Conservation (phyloP, 2,113 vertebrate species). For the Siphamia tubifer region DNA sequence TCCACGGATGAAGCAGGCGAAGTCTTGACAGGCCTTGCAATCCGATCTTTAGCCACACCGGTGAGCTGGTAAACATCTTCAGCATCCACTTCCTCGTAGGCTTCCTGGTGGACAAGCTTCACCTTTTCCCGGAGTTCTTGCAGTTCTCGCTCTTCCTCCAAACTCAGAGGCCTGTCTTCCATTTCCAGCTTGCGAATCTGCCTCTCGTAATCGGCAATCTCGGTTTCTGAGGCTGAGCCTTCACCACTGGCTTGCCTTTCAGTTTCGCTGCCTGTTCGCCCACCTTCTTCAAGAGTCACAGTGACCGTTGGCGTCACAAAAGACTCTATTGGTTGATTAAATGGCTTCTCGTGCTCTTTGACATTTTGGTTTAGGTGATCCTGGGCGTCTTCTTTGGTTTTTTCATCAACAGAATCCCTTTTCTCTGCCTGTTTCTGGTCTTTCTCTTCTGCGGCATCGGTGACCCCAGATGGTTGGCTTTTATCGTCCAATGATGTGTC, state of each 20-base stretch:
- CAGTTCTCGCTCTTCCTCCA: conserved; percentile 82
- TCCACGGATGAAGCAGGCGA: conserved; percentile 80
- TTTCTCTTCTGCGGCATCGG: conserved; percentile 31
- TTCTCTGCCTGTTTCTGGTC: conserved; percentile 22
- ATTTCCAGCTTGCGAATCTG: conserved; percentile 82
- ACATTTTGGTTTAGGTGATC: conserved; percentile 10
- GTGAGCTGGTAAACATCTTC: conserved; percentile 94
- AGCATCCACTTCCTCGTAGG: conserved; percentile 90
- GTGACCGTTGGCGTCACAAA: conserved; percentile 78
- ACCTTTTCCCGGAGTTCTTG: conserved; percentile 94
- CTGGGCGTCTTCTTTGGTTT: conserved; percentile 16
- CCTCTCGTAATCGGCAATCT: conserved; percentile 81
- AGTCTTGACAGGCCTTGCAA: conserved; percentile 76
- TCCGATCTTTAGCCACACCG: conserved; percentile 79
- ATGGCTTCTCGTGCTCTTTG: conserved; percentile 25
- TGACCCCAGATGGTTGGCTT: conserved; percentile 5
- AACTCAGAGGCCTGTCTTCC: conserved; percentile 81
- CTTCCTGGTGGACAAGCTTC: conserved; percentile 94
- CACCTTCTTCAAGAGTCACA: conserved; percentile 77
- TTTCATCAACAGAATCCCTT: conserved; percentile 48
- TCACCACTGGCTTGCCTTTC: conserved; percentile 66
- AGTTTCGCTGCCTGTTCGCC: conserved; percentile 51
- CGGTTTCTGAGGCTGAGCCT: conserved; percentile 63
- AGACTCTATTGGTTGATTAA: conserved; percentile 44
- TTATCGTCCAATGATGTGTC: conserved; percentile 65